Evolutionary conservation across 2,113 vertebrate species (phyloP).

Genomic region (Dipodomys spectabilis): DNA sequence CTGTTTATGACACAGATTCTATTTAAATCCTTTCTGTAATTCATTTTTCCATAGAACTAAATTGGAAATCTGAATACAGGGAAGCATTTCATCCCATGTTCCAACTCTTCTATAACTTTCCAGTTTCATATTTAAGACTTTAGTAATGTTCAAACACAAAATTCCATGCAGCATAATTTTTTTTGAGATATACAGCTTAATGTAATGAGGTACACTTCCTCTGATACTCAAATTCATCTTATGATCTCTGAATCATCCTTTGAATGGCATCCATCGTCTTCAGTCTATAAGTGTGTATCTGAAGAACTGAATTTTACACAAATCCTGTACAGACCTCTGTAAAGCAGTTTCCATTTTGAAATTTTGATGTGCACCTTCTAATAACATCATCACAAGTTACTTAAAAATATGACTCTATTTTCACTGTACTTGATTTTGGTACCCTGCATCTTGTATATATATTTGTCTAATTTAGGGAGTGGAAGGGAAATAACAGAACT

Average conservation of each 20-base stretch:
- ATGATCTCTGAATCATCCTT: background rate
- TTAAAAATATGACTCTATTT: background rate
- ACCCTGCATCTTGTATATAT: no score
- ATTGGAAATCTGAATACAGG: background rate
- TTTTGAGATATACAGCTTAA: background rate
- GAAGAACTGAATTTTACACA: background rate
- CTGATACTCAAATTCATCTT: background rate
- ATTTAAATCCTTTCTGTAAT: constrained; percentile 7
- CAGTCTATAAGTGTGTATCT: background rate
- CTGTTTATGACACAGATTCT: background rate
- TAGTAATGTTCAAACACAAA: background rate
- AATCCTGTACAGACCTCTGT: background rate
- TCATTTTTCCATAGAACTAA: constrained; percentile 6
- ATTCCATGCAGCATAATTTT: background rate
- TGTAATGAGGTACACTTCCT: background rate
- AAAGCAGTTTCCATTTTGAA: no score
- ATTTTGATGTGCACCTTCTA: background rate
- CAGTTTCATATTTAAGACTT: background rate
- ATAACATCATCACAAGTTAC: background rate
- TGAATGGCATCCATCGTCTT: background rate
- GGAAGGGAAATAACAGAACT: no score
- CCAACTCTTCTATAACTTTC: background rate
- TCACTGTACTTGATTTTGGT: no score
- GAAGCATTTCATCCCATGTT: background rate
- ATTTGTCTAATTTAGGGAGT: no score